Evolutionary conservation across 2,113 vertebrate genomes (phyloP).

Genomic region (Barbus barbus): DNA sequence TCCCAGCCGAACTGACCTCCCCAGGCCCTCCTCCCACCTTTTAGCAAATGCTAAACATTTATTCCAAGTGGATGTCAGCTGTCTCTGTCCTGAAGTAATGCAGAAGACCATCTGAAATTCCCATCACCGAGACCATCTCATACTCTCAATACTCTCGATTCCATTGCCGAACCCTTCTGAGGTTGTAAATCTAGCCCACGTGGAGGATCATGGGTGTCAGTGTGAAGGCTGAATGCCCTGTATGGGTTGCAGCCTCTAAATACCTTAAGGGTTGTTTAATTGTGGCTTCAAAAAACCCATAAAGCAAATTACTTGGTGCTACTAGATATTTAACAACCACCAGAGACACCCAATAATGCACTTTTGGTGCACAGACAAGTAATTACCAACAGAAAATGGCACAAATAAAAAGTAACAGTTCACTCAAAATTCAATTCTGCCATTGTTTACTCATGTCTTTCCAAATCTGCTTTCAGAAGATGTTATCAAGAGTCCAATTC

Average conservation of each 20-base stretch:
- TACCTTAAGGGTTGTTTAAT: slow-evolving; percentile 16
- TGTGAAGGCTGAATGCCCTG: slow-evolving; percentile 1
- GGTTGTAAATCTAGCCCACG: slow-evolving; percentile 19
- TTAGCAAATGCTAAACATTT: slow-evolving; percentile 24
- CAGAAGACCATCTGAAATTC: not conserved
- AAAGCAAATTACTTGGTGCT: slow-evolving; percentile 16
- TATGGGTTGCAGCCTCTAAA: slow-evolving; percentile 12
- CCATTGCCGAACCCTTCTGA: not conserved
- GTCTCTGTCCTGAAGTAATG: slow-evolving; percentile 9
- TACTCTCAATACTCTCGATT: not conserved
- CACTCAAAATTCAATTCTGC: not conserved
- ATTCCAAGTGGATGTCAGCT: slow-evolving; percentile 26
- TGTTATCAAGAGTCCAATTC: not conserved
- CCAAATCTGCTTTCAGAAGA: not conserved
- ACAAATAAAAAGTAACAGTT: slow-evolving; percentile 9
- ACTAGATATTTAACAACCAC: not conserved
- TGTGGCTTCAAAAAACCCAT: not conserved
- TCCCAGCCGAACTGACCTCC: slow-evolving; percentile 4
- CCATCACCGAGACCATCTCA: not conserved
- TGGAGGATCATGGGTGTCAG: not conserved
- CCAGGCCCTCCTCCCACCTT: not conserved
- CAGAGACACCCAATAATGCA: slow-evolving; percentile 10
- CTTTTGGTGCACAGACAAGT: not conserved
- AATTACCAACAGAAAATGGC: not conserved
- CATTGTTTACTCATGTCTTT: not conserved